Evolutionary conservation across 2,888 invertebrate genomes (phyloP).

Genomic region (Neuroscelio doddi): DNA sequence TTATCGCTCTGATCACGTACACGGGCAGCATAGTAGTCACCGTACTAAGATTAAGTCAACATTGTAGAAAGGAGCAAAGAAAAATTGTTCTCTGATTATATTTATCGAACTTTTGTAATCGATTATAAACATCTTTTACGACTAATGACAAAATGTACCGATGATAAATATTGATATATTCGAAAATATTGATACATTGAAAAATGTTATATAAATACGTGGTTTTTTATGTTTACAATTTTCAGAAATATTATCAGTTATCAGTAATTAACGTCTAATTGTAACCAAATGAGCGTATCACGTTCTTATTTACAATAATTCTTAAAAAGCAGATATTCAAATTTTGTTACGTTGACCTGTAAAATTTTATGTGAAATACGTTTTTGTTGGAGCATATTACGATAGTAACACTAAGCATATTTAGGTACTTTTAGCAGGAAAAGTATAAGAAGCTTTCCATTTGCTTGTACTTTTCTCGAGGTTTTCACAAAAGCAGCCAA

Average conservation of each 20-base stretch:
- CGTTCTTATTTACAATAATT: too few relatives aligned
- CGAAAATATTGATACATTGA: too few relatives aligned
- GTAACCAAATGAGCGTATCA: too few relatives aligned
- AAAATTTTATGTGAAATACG: not conserved
- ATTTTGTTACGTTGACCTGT: too few relatives aligned
- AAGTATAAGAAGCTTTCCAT: constrained; percentile 15
- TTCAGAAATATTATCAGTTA: too few relatives aligned
- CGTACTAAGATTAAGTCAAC: constrained; percentile 46
- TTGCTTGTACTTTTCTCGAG: constrained; percentile 19
- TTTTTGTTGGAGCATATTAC: not conserved
- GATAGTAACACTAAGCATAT: constrained; percentile 3
- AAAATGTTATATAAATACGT: too few relatives aligned
- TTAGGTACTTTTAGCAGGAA: constrained; percentile 7
- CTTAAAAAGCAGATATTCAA: too few relatives aligned
- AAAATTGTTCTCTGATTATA: constrained; percentile 38
- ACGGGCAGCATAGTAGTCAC: constrained; percentile 35
- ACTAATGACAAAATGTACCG: too few relatives aligned
- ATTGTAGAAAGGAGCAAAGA: constrained; percentile 23
- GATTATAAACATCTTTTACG: not conserved
- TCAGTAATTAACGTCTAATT: too few relatives aligned
- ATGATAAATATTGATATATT: too few relatives aligned
- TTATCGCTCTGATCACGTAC: constrained; percentile 48
- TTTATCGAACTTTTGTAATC: constrained; percentile 20
- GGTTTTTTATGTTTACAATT: too few relatives aligned
- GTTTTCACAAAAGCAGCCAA: constrained; percentile 13